phyloP scores from a whole-genome alignment of 2,888 invertebrate genomes.

The Lasioglossum figueresi region DNA sequence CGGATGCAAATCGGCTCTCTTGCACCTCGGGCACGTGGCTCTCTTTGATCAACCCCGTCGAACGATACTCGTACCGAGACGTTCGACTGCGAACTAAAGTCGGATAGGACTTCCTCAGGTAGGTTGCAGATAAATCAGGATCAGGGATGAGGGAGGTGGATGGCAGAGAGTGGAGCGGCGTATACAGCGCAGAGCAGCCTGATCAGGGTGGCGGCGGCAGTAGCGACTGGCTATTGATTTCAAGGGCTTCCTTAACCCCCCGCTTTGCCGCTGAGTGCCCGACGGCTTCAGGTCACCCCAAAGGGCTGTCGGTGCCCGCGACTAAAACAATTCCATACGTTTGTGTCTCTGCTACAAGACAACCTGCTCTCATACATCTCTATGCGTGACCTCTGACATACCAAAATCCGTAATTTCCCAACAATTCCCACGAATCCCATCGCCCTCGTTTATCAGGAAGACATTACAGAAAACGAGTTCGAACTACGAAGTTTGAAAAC shows the following conservation, averaged over 20 bases:
- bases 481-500: background rate
- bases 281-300: slow-evolving; percentile 79
- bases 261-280: slow-evolving; percentile 76
- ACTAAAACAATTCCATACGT: slow-evolving; percentile 68
- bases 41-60: slow-evolving; percentile 18
- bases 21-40: slow-evolving; percentile 36
- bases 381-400: background rate
- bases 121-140: slow-evolving; percentile 69
- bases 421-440: background rate
- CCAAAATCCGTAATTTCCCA: background rate
- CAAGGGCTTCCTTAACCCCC: slow-evolving; percentile 83
- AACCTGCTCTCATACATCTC: background rate
- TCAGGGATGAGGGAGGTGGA: slow-evolving; percentile 61
- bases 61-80: slow-evolving; percentile 56
- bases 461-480: background rate
- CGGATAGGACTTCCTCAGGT: slow-evolving; percentile 54
- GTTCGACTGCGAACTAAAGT: slow-evolving; percentile 67
- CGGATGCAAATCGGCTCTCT: slow-evolving; percentile 6
- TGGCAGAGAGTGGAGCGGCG: slow-evolving; percentile 74
- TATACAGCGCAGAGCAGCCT: slow-evolving; percentile 78
- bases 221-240: slow-evolving; percentile 83
- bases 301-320: slow-evolving; percentile 76
- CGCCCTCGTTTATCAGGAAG: background rate
- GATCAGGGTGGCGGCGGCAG: slow-evolving; percentile 81
- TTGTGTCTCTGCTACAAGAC: slow-evolving; percentile 7